Base-by-base conservation (phyloP, 2,888 invertebrate genomes). In the Calephelis perditalis region DNA sequence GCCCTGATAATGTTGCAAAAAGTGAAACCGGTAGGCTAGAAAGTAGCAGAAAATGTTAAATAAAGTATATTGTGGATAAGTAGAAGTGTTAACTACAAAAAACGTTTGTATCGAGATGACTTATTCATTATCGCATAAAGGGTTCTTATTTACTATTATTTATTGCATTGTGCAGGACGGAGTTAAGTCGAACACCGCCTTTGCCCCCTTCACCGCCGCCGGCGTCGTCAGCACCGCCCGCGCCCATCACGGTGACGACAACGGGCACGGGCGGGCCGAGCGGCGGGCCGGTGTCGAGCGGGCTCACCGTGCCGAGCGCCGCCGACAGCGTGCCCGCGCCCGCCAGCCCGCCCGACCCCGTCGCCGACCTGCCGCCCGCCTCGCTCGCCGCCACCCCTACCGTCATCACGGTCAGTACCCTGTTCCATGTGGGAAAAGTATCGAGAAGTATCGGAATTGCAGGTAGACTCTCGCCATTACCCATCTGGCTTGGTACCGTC, bases 161-260 rank as follows among this genome's bases (percentile, higher is more conserved):
- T 26, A 26, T 47, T 56, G n/a, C 2, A 49, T 49, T 12, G 52
- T 0, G 11, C 76, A 89, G 88, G 65, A 65, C 80, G 72, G 88
- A 88, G 63, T 59, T 82, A 60, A 77, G 73, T 36, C 73, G 81
- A 63, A 84, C 87, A 37, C 86, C 87, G 44, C 87, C 88, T 0
- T 65, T 86, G n/a, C 84, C 87, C 2, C 83, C 84, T 11, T 87
- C 88, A 0, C 87, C 88, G 7, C 86, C 86, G 8, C 86, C 84
- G 4, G 84, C 78, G 66, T 81, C 84, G 10, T 84, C 85, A 0
- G 86, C 86, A 61, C 84, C 85, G 6, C 73, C 76, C 10, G 76
- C 76, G 55, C 76, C 77, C 5, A 70, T 70, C 57, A 68, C 77
- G 44, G 70, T 67, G 57, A 68, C 78, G 40, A 69, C 75, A 11